phyloP scores from a whole-genome alignment of 2,797 vertebrate species.

The Dicrostonyx torquatus region DNA sequence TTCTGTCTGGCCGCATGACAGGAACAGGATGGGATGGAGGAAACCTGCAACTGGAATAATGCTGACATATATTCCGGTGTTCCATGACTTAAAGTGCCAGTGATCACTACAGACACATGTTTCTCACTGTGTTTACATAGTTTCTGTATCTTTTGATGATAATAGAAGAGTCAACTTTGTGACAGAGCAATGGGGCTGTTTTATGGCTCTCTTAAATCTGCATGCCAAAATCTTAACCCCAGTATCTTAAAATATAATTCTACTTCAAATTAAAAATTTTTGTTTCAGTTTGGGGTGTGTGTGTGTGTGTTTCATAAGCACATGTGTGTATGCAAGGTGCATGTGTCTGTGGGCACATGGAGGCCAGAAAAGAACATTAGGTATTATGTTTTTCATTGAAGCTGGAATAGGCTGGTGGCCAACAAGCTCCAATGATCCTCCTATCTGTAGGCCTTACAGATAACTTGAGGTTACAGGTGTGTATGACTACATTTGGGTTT shows the following conservation, averaged over 20 bases:
- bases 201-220: neutral
- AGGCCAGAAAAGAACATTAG: neutral
- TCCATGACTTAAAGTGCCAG: neutral
- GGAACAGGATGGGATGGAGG: neutral
- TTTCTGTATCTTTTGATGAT: neutral
- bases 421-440: too few relatives aligned
- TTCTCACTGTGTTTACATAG: neutral
- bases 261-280: neutral
- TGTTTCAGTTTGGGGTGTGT: neutral
- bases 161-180: neutral
- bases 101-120: neutral
- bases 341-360: neutral
- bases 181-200: neutral
- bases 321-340: neutral
- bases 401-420: neutral
- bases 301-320: neutral
- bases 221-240: neutral
- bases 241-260: neutral
- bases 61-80: constrained; percentile 29
- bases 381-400: neutral
- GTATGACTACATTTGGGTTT: neutral
- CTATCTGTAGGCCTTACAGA: neutral
- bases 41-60: neutral
- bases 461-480: too few relatives aligned
- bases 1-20: constrained; percentile 36